Evolutionary conservation across 2,888 invertebrate genomes (phyloP), one percentile per base, ranked within the genome.

Genomic region (Merodon equestris): DNA sequence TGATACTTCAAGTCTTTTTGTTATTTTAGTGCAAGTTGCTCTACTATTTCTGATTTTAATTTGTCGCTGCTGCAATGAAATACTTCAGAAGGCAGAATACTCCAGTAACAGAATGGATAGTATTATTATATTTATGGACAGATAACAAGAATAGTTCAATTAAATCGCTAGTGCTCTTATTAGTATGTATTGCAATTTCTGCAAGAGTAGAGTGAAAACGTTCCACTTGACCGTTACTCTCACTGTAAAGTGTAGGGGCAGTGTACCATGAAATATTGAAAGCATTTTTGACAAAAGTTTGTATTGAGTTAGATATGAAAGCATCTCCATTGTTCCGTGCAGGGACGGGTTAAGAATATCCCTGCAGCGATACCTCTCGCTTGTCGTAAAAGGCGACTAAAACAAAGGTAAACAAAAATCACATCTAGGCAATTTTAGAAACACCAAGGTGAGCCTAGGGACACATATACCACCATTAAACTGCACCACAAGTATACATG

Each of bases 161-260:
- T 27, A 42, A 9, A 47, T 54, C 47, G 14, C 38, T 27, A 19
- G 10, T 27, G 13, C 3, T 38, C 12, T 34, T 19, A 12, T 51
- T 61, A 15, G 27, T 34, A 44, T 19, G 51, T 13, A 47, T 40
- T 15, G 48, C 27, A 15, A 58, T 44, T 57, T 58, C 54, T 7
- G 64, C 47, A 19, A 64, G 54, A n/a, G 64, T 64, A 10, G 17
- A 56, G 12, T 56, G 42, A 36, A 67, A 67, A 38, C 57, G 50
- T 45, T 67, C 44, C 1, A 57, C 50, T 48, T 57, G 67, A 9
- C 67, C 36, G 7, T 67, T 67, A 17, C 34, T 50, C 50, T 57
- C 34, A 34, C 67, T 68, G 34, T 58, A 58, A 27, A 68, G 58
- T 13, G 67, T 34, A 40, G 58, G 57, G 44, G 42, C 51, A 19